These are phyloP conservation scores for Rhodophaea formosa DNA, from an alignment of 2,888 invertebrate species.

Conservation along the genomic window DNA sequence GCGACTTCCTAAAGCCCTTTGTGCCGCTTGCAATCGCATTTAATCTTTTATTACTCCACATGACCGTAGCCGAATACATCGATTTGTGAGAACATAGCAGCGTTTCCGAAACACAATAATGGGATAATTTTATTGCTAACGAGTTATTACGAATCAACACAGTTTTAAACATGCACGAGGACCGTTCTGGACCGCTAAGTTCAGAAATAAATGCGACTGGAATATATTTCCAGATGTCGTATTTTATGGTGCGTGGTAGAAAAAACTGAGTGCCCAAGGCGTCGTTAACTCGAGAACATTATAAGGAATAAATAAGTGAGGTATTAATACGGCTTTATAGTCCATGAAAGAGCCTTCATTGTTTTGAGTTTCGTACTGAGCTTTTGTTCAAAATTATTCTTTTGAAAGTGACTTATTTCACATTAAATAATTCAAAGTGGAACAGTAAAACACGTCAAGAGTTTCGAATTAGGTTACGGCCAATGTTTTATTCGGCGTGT, in stretches of 20 bases:
- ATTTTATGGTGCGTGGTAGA: slow-evolving; percentile 72
- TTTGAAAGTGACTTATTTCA: slow-evolving; percentile 47
- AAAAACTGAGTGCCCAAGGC: slow-evolving; percentile 68
- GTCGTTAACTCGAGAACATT: slow-evolving; percentile 79
- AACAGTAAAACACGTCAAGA: slow-evolving; percentile 33
- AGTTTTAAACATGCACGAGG: slow-evolving; percentile 41
- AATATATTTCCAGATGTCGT: slow-evolving; percentile 65
- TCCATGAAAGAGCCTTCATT: slow-evolving; percentile 75
- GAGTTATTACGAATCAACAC: slow-evolving; percentile 36
- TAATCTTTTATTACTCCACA: slow-evolving; percentile 51
- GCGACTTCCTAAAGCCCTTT: slow-evolving; percentile 65
- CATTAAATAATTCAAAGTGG: slow-evolving; percentile 45
- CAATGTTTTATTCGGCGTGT: not conserved
- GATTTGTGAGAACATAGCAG: slow-evolving; percentile 42
- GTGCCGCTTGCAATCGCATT: slow-evolving; percentile 52
- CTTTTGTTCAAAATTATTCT: slow-evolving; percentile 54
- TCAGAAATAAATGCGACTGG: slow-evolving; percentile 56
- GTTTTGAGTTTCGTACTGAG: slow-evolving; percentile 52
- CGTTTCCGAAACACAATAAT: slow-evolving; percentile 21
- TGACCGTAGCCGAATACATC: slow-evolving; percentile 43
- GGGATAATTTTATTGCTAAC: slow-evolving; percentile 28
- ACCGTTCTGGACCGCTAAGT: slow-evolving; percentile 55
- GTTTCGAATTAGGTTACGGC: slow-evolving; percentile 26
- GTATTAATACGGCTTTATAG: slow-evolving; percentile 76
- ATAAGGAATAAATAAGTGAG: slow-evolving; percentile 75